Evolutionary conservation across 2,113 vertebrate species (phyloP).

Genomic region (Nanger granti): DNA sequence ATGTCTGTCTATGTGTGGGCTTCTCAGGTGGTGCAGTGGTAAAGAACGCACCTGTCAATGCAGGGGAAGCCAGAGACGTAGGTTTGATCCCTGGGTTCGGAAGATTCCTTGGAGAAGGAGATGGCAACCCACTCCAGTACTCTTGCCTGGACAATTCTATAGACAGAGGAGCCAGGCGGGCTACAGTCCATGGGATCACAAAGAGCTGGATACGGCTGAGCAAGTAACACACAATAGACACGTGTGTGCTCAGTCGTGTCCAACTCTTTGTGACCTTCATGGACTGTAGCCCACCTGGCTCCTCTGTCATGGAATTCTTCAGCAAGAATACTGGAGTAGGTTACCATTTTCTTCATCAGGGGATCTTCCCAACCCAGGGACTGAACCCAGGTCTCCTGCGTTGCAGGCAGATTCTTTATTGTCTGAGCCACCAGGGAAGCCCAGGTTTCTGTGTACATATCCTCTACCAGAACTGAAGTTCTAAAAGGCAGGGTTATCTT

Average conservation of each 20-base stretch:
- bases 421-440: not conserved
- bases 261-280: not conserved
- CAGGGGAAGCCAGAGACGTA: not conserved
- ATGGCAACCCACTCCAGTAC: not conserved
- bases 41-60: not conserved
- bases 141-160: not conserved
- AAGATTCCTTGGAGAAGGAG: not conserved
- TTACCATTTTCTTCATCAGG: not conserved
- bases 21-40: not conserved
- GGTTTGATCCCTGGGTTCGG: not conserved
- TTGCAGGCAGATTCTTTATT: not conserved
- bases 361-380: not conserved
- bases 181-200: not conserved
- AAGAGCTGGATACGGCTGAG: not conserved
- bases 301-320: not conserved
- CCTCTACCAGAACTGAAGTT: not conserved
- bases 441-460: not conserved
- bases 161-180: not conserved
- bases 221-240: not conserved
- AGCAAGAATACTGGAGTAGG: not conserved
- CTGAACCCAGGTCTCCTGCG: rapidly evolving
- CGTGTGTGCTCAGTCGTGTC: not conserved
- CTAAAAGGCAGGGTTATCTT: not conserved
- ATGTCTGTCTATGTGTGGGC: not conserved
- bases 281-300: rapidly evolving